Conservation (phyloP, 2,888 invertebrate genomes). For the Maniola hyperantus region DNA sequence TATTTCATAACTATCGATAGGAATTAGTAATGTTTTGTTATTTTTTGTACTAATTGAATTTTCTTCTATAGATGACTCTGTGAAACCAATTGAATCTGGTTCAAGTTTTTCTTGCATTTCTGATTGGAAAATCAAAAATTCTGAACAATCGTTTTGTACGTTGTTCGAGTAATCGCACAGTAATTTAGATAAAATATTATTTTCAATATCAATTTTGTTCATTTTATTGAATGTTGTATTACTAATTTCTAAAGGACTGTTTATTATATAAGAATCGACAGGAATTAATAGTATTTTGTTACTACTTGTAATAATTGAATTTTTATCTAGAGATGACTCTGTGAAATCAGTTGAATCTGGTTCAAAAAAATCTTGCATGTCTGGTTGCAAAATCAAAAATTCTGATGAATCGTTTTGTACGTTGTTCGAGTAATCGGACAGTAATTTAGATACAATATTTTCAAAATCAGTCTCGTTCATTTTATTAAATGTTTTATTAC, state of each 20-base stretch:
- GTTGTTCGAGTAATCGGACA: conserved; percentile 25
- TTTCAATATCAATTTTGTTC: conserved; percentile 28
- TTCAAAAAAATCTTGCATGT: neutral
- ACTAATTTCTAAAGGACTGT: too few species aligned
- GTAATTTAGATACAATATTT: conserved; percentile 18
- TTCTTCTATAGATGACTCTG: too few species aligned
- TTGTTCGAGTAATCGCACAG: conserved; percentile 24
- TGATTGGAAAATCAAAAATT: neutral
- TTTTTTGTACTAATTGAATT: neutral
- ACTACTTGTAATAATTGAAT: neutral
- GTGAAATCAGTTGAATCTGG: neutral
- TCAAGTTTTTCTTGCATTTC: neutral
- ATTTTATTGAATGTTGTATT: conserved; percentile 22
- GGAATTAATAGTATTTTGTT: neutral
- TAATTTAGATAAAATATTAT: conserved; percentile 21
- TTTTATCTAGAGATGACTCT: too few species aligned
- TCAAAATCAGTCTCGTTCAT: conserved; percentile 27
- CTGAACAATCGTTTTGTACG: conserved; percentile 4
- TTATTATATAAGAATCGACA: neutral
- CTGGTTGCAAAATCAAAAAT: neutral
- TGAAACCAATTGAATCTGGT: neutral
- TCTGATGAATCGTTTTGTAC: conserved; percentile 9
- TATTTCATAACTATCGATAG: neutral
- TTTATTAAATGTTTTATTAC: conserved; percentile 23
- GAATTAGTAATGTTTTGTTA: neutral